Evolutionary conservation across 2,113 vertebrate genomes (phyloP).

Genomic region (Strix uralensis): DNA sequence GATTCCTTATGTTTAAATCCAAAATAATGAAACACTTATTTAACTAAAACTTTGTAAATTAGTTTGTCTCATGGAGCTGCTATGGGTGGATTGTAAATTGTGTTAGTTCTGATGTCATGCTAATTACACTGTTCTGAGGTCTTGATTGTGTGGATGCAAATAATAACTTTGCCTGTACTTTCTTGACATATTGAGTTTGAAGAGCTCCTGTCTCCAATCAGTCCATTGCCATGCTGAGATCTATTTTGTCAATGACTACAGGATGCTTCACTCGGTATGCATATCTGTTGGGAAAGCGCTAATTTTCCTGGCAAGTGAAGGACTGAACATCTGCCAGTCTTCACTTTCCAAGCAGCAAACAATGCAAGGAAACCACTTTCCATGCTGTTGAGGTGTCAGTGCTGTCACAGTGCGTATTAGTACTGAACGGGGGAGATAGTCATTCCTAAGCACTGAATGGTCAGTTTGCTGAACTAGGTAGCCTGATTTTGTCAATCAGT

Average conservation of each 20-base stretch:
- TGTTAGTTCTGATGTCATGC: background rate
- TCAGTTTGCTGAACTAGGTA: background rate
- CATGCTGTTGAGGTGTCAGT: background rate
- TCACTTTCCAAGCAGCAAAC: background rate
- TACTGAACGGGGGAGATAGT: background rate
- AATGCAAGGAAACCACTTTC: background rate
- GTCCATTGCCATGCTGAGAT: background rate
- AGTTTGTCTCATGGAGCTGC: background rate
- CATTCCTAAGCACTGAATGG: background rate
- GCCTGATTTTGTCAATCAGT: background rate
- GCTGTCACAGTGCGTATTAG: background rate
- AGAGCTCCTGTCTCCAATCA: background rate
- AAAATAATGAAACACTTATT: background rate
- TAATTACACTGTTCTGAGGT: background rate
- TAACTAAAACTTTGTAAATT: background rate
- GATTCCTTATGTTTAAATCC: background rate
- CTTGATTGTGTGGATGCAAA: background rate
- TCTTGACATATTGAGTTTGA: background rate
- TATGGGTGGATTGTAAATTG: background rate
- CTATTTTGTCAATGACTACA: slow-evolving; percentile 6
- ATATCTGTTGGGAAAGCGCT: slow-evolving; percentile 14
- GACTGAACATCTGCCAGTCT: slow-evolving; percentile 53
- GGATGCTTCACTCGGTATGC: slow-evolving; percentile 14
- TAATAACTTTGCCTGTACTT: background rate
- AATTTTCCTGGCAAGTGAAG: slow-evolving; percentile 50